These are phyloP conservation scores for Acridotheres tristis DNA, from an alignment of 2,797 vertebrate genomes.

Conservation along the genomic window DNA sequence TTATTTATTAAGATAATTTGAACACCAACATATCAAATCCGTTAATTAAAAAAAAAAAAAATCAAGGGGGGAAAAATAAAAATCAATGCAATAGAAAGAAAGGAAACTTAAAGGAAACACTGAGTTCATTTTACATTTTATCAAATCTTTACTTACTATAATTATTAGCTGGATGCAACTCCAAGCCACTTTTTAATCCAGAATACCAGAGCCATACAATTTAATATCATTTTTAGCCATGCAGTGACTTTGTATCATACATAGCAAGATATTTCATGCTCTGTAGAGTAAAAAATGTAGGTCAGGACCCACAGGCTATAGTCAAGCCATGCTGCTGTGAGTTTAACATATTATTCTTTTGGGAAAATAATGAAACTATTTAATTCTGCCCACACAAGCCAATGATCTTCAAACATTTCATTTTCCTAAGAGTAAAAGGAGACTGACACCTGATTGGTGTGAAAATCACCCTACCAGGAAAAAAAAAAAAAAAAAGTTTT, in stretches of 20 bases:
- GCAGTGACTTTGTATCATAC: neutral
- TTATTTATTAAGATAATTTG: neutral
- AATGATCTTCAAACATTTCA: constrained; percentile 30
- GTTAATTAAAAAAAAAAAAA: neutral
- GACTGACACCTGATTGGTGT: neutral
- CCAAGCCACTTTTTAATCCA: neutral
- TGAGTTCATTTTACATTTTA: neutral
- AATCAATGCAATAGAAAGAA: neutral
- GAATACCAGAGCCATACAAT: neutral
- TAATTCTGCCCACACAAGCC: constrained; percentile 28
- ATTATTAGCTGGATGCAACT: neutral
- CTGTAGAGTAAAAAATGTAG: constrained; percentile 43
- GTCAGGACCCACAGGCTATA: constrained; percentile 36
- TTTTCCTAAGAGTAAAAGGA: constrained; percentile 1
- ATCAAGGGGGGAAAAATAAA: neutral
- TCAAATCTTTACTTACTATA: neutral
- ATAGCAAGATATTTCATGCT: constrained; percentile 35
- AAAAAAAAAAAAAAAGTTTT: neutral
- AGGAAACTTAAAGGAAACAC: neutral
- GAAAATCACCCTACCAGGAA: neutral
- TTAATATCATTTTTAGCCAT: constrained; percentile 4
- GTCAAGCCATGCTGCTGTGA: constrained; percentile 1
- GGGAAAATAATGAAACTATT: constrained; percentile 46
- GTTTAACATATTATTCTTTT: constrained; percentile 4
- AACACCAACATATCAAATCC: neutral